Evolutionary conservation across 2,797 vertebrate species (phyloP).

Genomic region (Bradypus variegatus): DNA sequence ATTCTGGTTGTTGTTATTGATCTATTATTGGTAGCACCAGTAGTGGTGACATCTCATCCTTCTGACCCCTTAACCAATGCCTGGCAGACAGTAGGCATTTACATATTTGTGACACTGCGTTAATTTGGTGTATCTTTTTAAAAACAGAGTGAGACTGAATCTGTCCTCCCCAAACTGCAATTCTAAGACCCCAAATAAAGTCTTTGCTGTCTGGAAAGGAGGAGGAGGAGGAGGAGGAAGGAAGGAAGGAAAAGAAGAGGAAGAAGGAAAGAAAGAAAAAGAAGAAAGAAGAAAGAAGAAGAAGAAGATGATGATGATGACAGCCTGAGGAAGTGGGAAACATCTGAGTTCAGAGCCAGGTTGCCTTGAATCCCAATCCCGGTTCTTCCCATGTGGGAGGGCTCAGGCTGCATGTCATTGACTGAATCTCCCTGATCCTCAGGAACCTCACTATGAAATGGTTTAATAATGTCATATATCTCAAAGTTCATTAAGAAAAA

Average conservation of each 20-base stretch:
- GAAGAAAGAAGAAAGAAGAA: too few relatives aligned
- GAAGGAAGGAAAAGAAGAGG: too few relatives aligned
- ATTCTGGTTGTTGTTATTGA: background rate
- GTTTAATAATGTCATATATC: background rate
- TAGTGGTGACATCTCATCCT: background rate
- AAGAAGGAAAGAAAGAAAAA: too few relatives aligned
- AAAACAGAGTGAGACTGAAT: background rate
- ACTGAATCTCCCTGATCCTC: background rate
- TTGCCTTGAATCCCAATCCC: background rate
- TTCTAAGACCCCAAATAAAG: too few relatives aligned
- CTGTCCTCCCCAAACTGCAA: too few relatives aligned
- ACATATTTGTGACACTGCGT: background rate
- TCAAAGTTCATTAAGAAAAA: background rate
- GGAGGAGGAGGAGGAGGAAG: too few relatives aligned
- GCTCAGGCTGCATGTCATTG: background rate
- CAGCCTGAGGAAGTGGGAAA: background rate
- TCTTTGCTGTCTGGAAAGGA: too few relatives aligned
- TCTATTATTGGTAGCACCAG: background rate
- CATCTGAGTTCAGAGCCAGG: background rate
- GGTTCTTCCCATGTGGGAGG: background rate
- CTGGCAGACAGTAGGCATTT: background rate
- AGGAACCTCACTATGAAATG: background rate
- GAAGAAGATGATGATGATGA: too few relatives aligned
- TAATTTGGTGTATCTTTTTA: background rate
- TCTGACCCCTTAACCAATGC: background rate